Percentiles rank a stretch among this genome's conserved stretches.
These are phyloP conservation scores for Turnix velox DNA, from an alignment of 2,113 vertebrate species.

Conservation along the genomic window DNA sequence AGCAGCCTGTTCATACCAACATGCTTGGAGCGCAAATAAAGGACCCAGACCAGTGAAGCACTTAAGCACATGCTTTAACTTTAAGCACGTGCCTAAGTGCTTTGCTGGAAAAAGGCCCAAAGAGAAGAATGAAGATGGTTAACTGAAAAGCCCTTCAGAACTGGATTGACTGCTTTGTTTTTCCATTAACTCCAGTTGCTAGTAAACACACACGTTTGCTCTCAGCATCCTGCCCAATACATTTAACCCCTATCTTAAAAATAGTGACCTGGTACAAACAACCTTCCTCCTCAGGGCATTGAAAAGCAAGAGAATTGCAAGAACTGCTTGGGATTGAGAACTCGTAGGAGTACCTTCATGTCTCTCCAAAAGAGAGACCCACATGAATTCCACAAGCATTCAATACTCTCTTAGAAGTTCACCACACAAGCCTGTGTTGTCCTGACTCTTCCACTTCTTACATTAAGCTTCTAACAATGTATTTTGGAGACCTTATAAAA, in stretches of 20 bases:
- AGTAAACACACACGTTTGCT: conserved; percentile 10
- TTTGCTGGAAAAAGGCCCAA: conserved; percentile 51
- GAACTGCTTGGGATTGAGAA: neutral
- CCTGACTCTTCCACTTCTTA: neutral
- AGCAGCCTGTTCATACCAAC: conserved; percentile 42
- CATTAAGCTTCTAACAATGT: neutral
- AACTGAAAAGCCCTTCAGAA: conserved; percentile 43
- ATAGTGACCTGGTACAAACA: neutral
- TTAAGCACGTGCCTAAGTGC: conserved; percentile 61
- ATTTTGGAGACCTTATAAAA: neutral
- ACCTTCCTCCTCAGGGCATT: neutral
- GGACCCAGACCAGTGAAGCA: conserved; percentile 30
- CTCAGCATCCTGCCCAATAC: neutral
- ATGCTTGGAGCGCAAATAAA: conserved; percentile 27
- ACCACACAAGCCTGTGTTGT: neutral
- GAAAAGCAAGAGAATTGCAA: neutral
- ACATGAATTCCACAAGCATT: neutral
- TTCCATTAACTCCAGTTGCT: conserved; percentile 42
- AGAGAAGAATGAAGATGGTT: conserved; percentile 14
- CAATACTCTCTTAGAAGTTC: neutral
- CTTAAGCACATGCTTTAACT: conserved; percentile 51
- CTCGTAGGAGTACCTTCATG: neutral
- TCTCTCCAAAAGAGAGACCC: neutral
- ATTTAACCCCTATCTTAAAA: neutral
- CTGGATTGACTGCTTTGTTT: conserved; percentile 23